Evolutionary conservation across 2,888 invertebrate genomes (phyloP).

Genomic region (Philereme vetulata): DNA sequence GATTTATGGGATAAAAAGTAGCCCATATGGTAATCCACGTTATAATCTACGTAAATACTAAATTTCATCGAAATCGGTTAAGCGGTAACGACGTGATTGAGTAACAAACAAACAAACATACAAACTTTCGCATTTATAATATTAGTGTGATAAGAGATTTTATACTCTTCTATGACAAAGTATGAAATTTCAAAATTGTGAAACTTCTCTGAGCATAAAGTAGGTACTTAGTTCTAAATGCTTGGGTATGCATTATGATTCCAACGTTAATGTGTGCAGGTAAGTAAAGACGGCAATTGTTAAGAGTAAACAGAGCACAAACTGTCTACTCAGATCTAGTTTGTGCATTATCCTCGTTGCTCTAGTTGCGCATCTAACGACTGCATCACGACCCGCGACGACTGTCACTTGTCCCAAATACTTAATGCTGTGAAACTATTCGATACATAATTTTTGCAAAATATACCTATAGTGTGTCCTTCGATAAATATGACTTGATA

Average conservation of each 20-base stretch:
- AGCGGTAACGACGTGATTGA: no score
- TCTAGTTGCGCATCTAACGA: constrained; percentile 62
- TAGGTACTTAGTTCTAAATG: not conserved
- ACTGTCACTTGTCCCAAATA: constrained; percentile 33
- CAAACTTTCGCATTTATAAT: no score
- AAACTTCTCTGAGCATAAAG: no score
- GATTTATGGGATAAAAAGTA: no score
- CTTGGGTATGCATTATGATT: not conserved
- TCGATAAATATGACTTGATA: not conserved
- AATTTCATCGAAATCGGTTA: no score
- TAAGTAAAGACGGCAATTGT: constrained; percentile 49
- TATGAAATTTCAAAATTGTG: no score
- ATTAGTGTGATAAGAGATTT: no score
- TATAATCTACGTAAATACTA: no score
- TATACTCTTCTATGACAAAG: no score
- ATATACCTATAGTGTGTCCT: not conserved
- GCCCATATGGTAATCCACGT: no score
- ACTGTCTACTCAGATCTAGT: constrained; percentile 56
- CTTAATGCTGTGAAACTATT: constrained; percentile 11
- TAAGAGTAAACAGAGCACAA: constrained; percentile 72
- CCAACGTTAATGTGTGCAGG: constrained; percentile 3
- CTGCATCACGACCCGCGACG: constrained; percentile 40
- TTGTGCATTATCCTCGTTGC: constrained; percentile 60
- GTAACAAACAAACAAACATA: no score
- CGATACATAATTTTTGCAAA: not conserved